Base-by-base conservation (phyloP, 1,140 invertebrate genomes). In the Meloidogyne hapla region DNA sequence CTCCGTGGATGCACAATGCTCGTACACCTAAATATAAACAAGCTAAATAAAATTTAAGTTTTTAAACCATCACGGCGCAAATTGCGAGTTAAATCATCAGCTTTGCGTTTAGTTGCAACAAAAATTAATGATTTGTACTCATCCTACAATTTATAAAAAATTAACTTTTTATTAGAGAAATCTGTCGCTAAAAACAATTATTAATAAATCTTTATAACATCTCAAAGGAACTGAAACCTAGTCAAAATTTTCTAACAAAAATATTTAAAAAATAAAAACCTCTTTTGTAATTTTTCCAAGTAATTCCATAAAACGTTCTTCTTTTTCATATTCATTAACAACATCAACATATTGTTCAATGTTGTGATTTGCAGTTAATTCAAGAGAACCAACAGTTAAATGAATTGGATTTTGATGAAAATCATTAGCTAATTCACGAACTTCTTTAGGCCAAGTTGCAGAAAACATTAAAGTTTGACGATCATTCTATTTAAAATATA, bases 311-410 rank as follows among this genome's bases (percentile, higher is more conserved):
- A 83, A 26, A 8, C 66, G 67, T 15, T 63, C 98, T 89, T 96
- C 94, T 88, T 96, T 96, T 10, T 95, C 95, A 89, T 98, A 98
- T 77, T 96, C 98, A 62, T 96, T 96, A 62, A 94, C 96, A 89
- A 99, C 98, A 94, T 98, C 98, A 64, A 98, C 91, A 18, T 95
- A 98, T 88, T 98, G 95, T 40, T 95, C 94, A 94, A 95, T 97
- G 97, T 33, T 91, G 92, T 87, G 95, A 40, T 78, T 78, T 13
- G 77, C 77, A 15, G 56, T 15, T 23, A 82, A 64, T 12, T 83
- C 83, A 42, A 80, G 87, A 1, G 94, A 95, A 69, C 96, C 96
- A 89, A 98, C 93, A 85, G 96, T 98, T 48, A 97, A 91, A 88
- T 95, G 94, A 66, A 94, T 91, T 84, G 95, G 95, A 88, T 97